A percentile compares a stretch with the other conserved stretches of the same genome.
Evolutionary conservation across 2,797 vertebrate genomes (phyloP).

Genomic region (Australoheros facetus): DNA sequence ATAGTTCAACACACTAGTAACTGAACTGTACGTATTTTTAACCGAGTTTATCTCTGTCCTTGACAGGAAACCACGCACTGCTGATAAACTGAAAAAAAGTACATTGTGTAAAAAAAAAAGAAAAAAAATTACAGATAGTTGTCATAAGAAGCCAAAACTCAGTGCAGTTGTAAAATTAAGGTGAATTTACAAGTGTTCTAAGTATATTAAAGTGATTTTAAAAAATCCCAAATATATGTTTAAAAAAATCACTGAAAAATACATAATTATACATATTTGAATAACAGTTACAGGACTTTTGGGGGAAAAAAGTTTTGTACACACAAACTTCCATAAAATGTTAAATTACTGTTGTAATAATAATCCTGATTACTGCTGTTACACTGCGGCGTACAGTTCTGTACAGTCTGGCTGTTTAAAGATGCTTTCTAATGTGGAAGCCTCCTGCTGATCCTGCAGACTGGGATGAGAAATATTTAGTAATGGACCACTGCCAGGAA

Average conservation of each 20-base stretch:
- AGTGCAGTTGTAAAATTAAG: no score
- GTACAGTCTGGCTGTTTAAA: slow-evolving; percentile 30
- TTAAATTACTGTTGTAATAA: neutral
- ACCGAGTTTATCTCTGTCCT: neutral
- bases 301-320: neutral
- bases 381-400: neutral
- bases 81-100: no score
- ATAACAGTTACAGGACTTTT: no score
- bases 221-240: neutral
- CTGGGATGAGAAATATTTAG: slow-evolving; percentile 49
- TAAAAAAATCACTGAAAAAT: no score
- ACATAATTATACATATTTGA: no score
- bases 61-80: no score
- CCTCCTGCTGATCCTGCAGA: slow-evolving; percentile 43
- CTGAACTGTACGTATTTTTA: neutral
- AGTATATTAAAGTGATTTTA: neutral
- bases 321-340: neutral
- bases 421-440: slow-evolving; percentile 47
- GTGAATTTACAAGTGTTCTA: neutral
- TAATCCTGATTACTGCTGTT: neutral
- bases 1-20: neutral
- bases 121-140: neutral
- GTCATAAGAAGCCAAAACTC: neutral
- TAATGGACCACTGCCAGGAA: slow-evolving; percentile 60
- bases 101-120: neutral